A percentile compares a stretch with the other conserved stretches of the same genome.
phyloP scores from a whole-genome alignment of 30 jellyfish, hydroid and myxozoan genomes.

The Haliclystus octoradiatus region DNA sequence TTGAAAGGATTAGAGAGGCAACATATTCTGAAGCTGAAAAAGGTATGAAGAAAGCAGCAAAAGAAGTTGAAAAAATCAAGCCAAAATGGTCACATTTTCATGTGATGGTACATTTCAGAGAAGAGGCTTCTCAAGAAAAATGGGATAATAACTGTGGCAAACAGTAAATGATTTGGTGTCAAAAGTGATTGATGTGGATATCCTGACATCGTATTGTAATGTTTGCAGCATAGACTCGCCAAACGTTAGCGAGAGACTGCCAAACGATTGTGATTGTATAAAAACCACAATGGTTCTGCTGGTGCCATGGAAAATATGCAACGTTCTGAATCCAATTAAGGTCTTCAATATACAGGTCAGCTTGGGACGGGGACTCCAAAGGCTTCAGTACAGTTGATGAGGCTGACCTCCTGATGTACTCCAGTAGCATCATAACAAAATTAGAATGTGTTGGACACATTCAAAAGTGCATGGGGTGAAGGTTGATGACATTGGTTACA shows the following conservation, averaged over 20 bases:
- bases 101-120: no score
- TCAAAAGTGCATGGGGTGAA: constrained; percentile 6
- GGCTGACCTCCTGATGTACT: constrained; percentile 13
- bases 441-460: constrained; percentile 4
- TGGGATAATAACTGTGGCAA: no score
- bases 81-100: no score
- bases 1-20: no score
- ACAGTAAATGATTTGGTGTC: not conserved
- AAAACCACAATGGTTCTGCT: constrained; percentile 15
- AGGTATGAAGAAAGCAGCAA: no score
- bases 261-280: no score
- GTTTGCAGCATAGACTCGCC: not conserved
- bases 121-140: not conserved
- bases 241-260: constrained; percentile 1
- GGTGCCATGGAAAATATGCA: constrained; percentile 42
- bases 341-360: constrained; percentile 5
- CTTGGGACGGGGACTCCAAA: constrained; percentile 7
- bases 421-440: not conserved
- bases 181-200: not conserved
- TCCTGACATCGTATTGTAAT: not conserved
- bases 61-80: no score
- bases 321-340: not conserved
- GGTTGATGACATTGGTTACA: not conserved
- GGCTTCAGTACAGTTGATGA: constrained; percentile 18
- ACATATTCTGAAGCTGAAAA: no score